These are phyloP conservation scores for Platysteira castanea DNA, from an alignment of 2,113 vertebrate genomes.

Conservation along the genomic window DNA sequence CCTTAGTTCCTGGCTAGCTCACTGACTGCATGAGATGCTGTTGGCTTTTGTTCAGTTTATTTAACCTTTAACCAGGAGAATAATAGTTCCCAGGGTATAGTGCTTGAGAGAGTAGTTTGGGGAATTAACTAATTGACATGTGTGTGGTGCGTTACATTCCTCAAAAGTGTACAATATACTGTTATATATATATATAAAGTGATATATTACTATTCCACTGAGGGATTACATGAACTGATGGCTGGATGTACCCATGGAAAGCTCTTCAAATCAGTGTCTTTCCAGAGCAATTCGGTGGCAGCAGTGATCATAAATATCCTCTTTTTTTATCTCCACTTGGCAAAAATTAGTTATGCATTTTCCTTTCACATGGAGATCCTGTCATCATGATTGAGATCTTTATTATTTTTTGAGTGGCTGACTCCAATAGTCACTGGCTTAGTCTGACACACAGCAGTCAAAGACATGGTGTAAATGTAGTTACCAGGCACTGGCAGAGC, in stretches of 20 bases:
- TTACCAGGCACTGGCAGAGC: neutral
- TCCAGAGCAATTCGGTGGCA: neutral
- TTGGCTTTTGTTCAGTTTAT: neutral
- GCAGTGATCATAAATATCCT: neutral
- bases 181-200: too few species aligned
- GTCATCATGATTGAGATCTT: neutral
- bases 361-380: neutral
- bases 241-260: neutral
- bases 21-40: neutral
- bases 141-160: neutral
- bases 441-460: neutral
- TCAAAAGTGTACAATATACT: neutral
- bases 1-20: neutral
- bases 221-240: neutral
- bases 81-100: neutral
- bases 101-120: neutral
- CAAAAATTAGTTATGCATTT: neutral
- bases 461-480: neutral
- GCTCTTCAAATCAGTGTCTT: neutral
- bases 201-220: neutral
- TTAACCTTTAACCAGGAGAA: neutral
- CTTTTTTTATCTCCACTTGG: neutral
- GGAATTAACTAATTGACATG: neutral
- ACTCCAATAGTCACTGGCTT: neutral
- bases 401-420: neutral